Base-by-base conservation (phyloP, 2,113 vertebrate species). In the Condylura cristata region DNA sequence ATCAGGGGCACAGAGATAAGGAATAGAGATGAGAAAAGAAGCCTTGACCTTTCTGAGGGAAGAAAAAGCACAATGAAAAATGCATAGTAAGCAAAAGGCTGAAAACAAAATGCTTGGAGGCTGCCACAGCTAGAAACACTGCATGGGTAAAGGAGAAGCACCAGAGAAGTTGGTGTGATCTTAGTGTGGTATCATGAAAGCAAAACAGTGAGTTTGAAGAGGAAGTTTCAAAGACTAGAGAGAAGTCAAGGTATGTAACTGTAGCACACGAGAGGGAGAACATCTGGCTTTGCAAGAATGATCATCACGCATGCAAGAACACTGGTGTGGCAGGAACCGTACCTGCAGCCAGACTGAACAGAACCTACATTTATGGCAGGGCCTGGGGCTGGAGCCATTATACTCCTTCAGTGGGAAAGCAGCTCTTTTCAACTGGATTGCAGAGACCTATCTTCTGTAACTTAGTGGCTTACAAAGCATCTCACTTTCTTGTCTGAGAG, bases 341-440 rank as follows among this genome's bases (percentile, higher is more conserved):
- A 16, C 28, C 24, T 48, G 32, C 2, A 18, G 30, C 3, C 5
- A 2, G 2, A 2, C 37, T n/a, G 6, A 20, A 32, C n/a, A 26
- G 53, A 60, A 5, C 17, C 24, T 5, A 1, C 3, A 16, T 30
- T 41, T 16, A 11, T 1, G 14, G 7, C 58, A 48, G 44, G 58
- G 11, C 3, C 80, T 32, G 14, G 11, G 9, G 24, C 10, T n/a
- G 32, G 34, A 18, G 3, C 2, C 37, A 3, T 32, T 18, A 34
- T 48, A 2, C 9, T 24, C 17, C 58, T 41, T 6, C 46, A 41
- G 0, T 1, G 34, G 6, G 22, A 61, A 70, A 22, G 20, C 3
- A 28, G 8, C 10, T 56, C 53, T 30, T 65, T 7, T 79, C 58
- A 70, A 11, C n/a, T 51, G 44, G 11, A 32, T 11, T 44, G 30